Conservation (phyloP, 2,797 vertebrate species). For the Bradypus variegatus region DNA sequence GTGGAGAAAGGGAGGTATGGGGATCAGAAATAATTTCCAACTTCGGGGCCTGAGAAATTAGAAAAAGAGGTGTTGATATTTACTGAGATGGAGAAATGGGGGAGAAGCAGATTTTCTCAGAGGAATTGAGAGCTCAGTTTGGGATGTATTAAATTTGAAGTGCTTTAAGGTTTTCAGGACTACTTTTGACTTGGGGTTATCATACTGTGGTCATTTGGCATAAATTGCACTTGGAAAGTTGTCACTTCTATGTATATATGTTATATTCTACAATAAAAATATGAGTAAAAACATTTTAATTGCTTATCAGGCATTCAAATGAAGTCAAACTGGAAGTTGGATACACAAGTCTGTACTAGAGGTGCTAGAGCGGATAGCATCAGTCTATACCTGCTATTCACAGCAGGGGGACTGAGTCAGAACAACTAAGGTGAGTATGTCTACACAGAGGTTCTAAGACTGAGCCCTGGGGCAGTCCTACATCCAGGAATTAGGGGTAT, state of each 20-base stretch:
- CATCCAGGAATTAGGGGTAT: not conserved
- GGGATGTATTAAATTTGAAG: too few relatives aligned
- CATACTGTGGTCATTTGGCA: too few relatives aligned
- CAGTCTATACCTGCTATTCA: fast-evolving
- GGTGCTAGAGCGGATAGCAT: too few relatives aligned
- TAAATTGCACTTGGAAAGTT: too few relatives aligned
- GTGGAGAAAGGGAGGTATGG: not conserved
- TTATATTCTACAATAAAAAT: too few relatives aligned
- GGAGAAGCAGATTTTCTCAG: not conserved
- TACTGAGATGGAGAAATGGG: not conserved
- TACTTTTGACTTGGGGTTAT: too few relatives aligned
- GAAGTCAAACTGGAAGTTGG: fast-evolving
- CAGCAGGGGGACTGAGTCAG: too few relatives aligned
- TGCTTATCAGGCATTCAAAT: too few relatives aligned
- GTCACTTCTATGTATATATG: too few relatives aligned
- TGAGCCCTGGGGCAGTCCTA: not conserved
- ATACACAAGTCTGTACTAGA: not conserved
- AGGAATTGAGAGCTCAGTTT: too few relatives aligned
- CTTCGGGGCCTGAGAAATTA: not conserved
- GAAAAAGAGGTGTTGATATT: not conserved
- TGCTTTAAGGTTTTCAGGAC: too few relatives aligned
- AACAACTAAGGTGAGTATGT: fast-evolving
- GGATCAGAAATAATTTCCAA: not conserved
- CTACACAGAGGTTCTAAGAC: not conserved
- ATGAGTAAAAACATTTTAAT: too few relatives aligned